These are phyloP conservation scores for Struthidea cinerea DNA, from an alignment of 2,113 vertebrate genomes.

Conservation along the genomic window DNA sequence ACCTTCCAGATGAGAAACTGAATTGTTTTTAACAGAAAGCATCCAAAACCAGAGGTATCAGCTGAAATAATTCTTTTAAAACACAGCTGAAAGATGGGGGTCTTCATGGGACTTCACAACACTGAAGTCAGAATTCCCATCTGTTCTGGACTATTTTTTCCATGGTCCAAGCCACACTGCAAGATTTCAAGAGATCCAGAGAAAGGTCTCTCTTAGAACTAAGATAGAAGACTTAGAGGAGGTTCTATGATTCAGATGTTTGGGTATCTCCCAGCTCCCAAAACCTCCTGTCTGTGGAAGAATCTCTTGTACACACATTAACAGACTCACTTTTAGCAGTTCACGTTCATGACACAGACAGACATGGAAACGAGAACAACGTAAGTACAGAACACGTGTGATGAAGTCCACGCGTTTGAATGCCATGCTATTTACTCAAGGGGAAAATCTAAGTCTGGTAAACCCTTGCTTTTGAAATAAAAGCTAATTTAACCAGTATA, in stretches of 20 bases:
- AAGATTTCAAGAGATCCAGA: background rate
- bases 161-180: background rate
- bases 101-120: background rate
- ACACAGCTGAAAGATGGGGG: rapidly evolving
- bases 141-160: background rate
- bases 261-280: background rate
- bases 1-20: background rate
- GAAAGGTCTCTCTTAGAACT: background rate
- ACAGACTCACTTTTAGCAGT: background rate
- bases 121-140: background rate
- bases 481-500: background rate
- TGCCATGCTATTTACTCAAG: rapidly evolving
- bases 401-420: background rate
- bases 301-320: background rate
- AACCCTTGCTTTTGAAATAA: background rate
- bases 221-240: background rate
- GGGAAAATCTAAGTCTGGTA: background rate
- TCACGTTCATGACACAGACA: background rate
- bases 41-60: background rate
- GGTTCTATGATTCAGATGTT: background rate
- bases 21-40: background rate
- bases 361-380: rapidly evolving
- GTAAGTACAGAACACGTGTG: rapidly evolving
- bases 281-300: background rate
- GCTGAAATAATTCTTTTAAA: background rate